These are phyloP conservation scores for Theocolax elegans DNA, from an alignment of 1,140 invertebrate species.

Conservation along the genomic window DNA sequence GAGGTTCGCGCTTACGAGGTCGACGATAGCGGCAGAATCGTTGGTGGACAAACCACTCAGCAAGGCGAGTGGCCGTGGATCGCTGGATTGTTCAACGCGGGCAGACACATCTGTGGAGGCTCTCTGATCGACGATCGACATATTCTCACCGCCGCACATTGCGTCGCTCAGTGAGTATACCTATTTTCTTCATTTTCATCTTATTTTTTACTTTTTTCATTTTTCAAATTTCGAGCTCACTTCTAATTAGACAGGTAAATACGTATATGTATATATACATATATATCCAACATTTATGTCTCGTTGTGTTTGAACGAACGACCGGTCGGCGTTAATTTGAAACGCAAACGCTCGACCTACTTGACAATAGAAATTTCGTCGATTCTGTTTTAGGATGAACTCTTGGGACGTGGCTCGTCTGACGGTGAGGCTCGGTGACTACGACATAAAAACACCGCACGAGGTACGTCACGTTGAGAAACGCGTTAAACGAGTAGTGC, in stretches of 20 bases:
- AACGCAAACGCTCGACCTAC: too few species aligned
- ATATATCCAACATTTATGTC: too few species aligned
- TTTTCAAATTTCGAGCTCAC: background rate
- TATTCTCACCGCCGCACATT: constrained; percentile 91
- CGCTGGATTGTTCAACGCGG: constrained; percentile 82
- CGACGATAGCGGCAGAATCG: constrained; percentile 83
- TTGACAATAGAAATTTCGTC: too few species aligned
- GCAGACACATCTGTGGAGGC: constrained; percentile 89
- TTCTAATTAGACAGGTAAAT: too few species aligned
- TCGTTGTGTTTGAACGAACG: too few species aligned
- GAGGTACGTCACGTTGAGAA: constrained; percentile 81
- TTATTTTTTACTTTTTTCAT: background rate
- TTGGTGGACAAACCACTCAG: constrained; percentile 84
- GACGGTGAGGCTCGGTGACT: constrained; percentile 82
- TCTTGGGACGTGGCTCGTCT: constrained; percentile 86
- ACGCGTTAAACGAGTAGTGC: constrained; percentile 82
- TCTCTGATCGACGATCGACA: constrained; percentile 85
- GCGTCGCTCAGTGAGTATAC: constrained; percentile 83
- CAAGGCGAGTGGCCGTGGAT: constrained; percentile 89
- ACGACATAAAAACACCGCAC: constrained; percentile 80
- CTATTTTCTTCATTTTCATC: background rate
- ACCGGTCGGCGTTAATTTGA: too few species aligned
- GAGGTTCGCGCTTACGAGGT: constrained; percentile 76
- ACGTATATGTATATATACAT: too few species aligned
- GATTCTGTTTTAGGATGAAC: too few species aligned